phyloP scores from a whole-genome alignment of 2,113 vertebrate species.

The Semnornis frantzii region DNA sequence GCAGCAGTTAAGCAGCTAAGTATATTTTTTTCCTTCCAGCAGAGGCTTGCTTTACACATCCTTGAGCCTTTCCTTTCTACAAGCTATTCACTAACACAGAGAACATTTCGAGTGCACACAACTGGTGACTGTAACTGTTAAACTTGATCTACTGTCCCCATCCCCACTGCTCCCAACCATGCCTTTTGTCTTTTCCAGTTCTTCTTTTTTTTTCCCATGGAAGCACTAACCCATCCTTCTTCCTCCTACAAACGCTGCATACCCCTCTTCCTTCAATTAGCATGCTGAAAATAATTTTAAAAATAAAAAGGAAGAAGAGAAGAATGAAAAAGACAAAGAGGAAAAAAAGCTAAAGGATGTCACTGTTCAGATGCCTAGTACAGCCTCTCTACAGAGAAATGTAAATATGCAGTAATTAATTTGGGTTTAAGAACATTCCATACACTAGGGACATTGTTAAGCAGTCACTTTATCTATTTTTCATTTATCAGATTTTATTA shows the following conservation, averaged over 20 bases:
- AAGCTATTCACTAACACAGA: background rate
- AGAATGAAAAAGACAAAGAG: background rate
- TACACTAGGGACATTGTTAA: conserved; percentile 53
- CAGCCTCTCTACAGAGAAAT: conserved; percentile 53
- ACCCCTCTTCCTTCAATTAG: background rate
- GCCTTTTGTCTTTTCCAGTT: conserved; percentile 24
- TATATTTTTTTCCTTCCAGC: conserved; percentile 46
- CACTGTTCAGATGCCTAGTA: conserved; percentile 20
- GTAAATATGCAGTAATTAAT: conserved; percentile 60
- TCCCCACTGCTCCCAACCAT: background rate
- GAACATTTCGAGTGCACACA: background rate
- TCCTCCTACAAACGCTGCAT: background rate
- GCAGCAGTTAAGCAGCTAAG: conserved; percentile 43
- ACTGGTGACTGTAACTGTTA: background rate
- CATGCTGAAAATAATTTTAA: background rate
- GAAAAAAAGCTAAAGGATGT: conserved; percentile 7
- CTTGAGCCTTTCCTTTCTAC: background rate
- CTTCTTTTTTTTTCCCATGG: background rate
- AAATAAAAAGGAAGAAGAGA: too few relatives aligned
- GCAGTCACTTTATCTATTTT: conserved; percentile 61
- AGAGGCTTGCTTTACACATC: conserved; percentile 54
- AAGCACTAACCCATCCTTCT: background rate
- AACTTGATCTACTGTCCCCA: conserved; percentile 3
- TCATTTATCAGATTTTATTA: conserved; percentile 61
- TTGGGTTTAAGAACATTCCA: conserved; percentile 50